Base-by-base conservation (phyloP, 2,113 vertebrate species). In the Columba janthina region DNA sequence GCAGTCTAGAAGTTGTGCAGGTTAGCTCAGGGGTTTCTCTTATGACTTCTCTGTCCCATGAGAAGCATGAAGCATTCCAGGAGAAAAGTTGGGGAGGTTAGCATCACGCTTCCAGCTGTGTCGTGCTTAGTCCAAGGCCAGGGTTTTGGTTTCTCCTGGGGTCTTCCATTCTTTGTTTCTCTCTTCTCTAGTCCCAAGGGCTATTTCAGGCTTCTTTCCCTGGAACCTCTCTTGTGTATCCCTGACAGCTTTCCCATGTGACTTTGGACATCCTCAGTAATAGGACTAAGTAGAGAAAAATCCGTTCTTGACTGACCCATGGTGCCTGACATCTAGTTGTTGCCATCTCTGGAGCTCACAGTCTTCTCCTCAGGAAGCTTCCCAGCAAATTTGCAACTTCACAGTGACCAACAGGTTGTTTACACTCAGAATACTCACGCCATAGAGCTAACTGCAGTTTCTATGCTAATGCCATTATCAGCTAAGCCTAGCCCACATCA, bases 21-120 rank as follows among this genome's bases (percentile, higher is more conserved):
- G 75, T 65, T 80, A 65, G 16, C 3, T 3, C 24, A 17, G 20
- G 11, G 5, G 14, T 38, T 76, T 17, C 38, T 72, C 0, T 0
- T 15, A 31, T 1, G 2, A 40, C 12, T 67, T 62, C 12, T 4
- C 13, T 40, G 18, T 80, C 18, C 56, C 42, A 11, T 0, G 0
- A 17, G 17, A 24, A 1, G 11, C 8, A 61, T 1, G 7, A 38
- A 61, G 5, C 1, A 2, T 38, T 54, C 29, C 29, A 53, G 53
- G 3, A 80, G 22, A 56, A 62, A 69, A 29, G 5, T 46, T 25
- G 34, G 5, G 5, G 26, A 32, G 6, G 10, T 44, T 38, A 78
- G 31, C 13, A 44, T 32, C 65, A 10, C 5, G 38, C 13, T 61
- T 74, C 32, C 16, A 57, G 15, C 18, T 19, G 24, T 38, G 14